Conservation (phyloP, 2,113 vertebrate species). For the Ornithorhynchus anatinus region DNA sequence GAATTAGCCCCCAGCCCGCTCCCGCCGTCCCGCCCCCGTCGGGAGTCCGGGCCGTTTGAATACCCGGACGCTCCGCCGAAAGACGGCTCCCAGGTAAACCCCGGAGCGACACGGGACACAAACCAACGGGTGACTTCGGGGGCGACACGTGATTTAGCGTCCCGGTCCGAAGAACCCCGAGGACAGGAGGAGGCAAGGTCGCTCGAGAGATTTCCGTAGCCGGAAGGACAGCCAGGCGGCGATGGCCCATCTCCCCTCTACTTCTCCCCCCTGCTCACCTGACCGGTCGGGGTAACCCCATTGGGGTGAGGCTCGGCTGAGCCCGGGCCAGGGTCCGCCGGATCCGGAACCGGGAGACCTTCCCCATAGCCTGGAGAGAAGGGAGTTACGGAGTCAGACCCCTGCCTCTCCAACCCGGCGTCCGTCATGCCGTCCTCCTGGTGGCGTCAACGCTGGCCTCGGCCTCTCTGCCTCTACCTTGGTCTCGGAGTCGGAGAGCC, state of each 20-base stretch:
- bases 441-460: not conserved
- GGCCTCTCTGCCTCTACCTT: conserved; percentile 68
- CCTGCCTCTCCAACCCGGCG: no score
- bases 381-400: not conserved
- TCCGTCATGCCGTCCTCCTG: not conserved
- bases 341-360: conserved; percentile 86
- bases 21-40: no score
- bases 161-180: no score
- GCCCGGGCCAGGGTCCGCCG: conserved; percentile 77
- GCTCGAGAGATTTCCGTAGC: not conserved
- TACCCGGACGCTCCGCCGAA: no score
- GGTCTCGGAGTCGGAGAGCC: conserved; percentile 75
- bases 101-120: no score
- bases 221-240: no score
- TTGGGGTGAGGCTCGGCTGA: conserved; percentile 85
- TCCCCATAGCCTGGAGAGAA: conserved; percentile 65
- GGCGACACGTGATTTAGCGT: no score
- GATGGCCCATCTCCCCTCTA: not conserved
- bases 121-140: no score
- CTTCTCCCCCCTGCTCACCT: conserved; percentile 66
- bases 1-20: no score
- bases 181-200: not conserved
- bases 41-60: no score
- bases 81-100: no score
- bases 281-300: conserved; percentile 86